A percentile compares a stretch with the other conserved stretches of the same genome.
Conservation (phyloP, 92 coral and sea anemone genomes). For the Isaurus tuberculatus region DNA sequence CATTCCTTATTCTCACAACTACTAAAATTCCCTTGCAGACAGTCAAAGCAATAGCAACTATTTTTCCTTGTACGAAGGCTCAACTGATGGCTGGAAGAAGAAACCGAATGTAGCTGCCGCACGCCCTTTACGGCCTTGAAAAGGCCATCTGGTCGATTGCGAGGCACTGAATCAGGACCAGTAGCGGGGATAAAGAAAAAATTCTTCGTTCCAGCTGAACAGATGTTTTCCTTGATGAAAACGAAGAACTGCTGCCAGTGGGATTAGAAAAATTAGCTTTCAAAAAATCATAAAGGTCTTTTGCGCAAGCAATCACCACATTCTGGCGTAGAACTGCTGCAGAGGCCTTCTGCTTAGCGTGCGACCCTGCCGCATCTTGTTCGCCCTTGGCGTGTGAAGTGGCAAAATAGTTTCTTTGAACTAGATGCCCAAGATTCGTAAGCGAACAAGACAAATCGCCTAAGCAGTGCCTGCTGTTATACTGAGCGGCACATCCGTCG, state of each 20-base stretch:
- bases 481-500: constrained; percentile 24
- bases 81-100: not conserved
- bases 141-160: not conserved
- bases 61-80: not conserved
- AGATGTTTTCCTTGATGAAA: not conserved
- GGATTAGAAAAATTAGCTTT: not conserved
- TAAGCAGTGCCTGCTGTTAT: not conserved
- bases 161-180: not conserved
- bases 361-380: constrained; percentile 21
- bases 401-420: constrained; percentile 8
- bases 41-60: not conserved
- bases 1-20: not conserved
- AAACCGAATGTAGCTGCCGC: not conserved
- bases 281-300: not conserved
- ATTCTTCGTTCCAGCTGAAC: not conserved
- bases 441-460: constrained; percentile 21
- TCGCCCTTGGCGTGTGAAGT: not conserved
- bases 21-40: not conserved
- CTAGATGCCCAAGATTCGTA: not conserved
- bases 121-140: not conserved
- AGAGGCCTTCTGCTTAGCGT: constrained; percentile 17
- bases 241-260: not conserved
- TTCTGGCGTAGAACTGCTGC: constrained; percentile 8
- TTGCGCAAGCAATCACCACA: not conserved
- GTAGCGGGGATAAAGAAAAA: not conserved